Percentiles rank a stretch among this genome's conserved stretches.
Conservation (phyloP, 2,888 invertebrate species). For the Graphium colonna region DNA sequence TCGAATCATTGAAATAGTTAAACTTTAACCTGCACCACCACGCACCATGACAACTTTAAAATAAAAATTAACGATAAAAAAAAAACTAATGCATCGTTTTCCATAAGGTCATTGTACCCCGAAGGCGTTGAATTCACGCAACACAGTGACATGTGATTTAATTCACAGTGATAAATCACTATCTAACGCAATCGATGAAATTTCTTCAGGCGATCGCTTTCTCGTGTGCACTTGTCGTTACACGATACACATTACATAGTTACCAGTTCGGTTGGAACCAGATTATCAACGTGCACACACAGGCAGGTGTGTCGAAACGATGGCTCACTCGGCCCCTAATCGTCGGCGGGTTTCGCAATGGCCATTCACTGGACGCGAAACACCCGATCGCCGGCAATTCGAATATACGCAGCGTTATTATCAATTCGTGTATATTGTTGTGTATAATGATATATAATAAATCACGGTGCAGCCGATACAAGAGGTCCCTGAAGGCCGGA, state of each 20-base stretch:
- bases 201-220: neutral
- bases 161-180: too few relatives aligned
- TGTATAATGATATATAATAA: conserved; percentile 13
- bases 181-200: too few relatives aligned
- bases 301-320: conserved; percentile 66
- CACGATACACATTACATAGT: neutral
- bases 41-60: too few relatives aligned
- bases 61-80: too few relatives aligned
- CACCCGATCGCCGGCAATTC: conserved; percentile 53
- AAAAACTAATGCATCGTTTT: too few relatives aligned
- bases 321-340: conserved; percentile 69
- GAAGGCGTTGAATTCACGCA: too few relatives aligned
- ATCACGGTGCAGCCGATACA: neutral
- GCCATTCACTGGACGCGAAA: conserved; percentile 70
- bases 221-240: too few relatives aligned
- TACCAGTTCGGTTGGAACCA: conserved; percentile 33
- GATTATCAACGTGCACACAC: conserved; percentile 50
- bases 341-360: conserved; percentile 71
- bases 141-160: too few relatives aligned
- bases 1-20: too few relatives aligned
- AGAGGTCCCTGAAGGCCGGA: neutral
- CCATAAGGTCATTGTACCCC: too few relatives aligned
- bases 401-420: conserved; percentile 41
- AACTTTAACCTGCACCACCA: too few relatives aligned
- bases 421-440: conserved; percentile 30